Conservation (phyloP, 2,888 invertebrate species). For the Athalia cordata region DNA sequence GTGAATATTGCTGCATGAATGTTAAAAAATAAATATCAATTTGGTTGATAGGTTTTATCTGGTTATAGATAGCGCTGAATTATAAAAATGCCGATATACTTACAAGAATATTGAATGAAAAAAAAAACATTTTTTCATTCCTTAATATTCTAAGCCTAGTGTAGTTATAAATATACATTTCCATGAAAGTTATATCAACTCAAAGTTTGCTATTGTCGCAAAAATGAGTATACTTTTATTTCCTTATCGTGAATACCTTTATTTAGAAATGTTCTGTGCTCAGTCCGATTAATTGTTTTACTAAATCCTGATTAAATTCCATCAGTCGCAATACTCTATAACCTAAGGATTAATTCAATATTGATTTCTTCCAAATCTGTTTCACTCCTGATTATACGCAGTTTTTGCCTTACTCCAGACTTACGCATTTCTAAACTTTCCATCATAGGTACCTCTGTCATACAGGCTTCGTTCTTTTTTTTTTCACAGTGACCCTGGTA, state of each 20-base stretch:
- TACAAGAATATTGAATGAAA: slow-evolving; percentile 26
- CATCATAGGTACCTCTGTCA: too few species aligned
- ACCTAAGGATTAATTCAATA: slow-evolving; percentile 25
- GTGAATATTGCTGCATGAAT: too few species aligned
- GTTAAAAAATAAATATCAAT: too few species aligned
- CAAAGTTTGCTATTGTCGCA: slow-evolving; percentile 24
- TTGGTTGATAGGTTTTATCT: background rate
- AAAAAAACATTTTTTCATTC: slow-evolving; percentile 2
- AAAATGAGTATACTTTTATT: slow-evolving; percentile 32
- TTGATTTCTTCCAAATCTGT: background rate
- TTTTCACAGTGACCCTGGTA: too few species aligned
- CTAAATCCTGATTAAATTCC: slow-evolving; percentile 39
- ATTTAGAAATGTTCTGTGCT: slow-evolving; percentile 41
- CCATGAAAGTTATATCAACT: slow-evolving; percentile 37
- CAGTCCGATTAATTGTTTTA: slow-evolving; percentile 36
- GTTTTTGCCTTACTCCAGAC: too few species aligned
- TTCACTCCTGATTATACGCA: background rate
- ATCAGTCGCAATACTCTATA: slow-evolving; percentile 45
- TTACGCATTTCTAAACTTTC: too few species aligned
- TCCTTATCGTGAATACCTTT: slow-evolving; percentile 33
- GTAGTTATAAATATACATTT: slow-evolving; percentile 41
- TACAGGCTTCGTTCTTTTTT: too few species aligned
- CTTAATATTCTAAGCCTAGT: slow-evolving; percentile 31
- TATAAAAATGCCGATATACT: background rate
- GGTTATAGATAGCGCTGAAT: slow-evolving; percentile 27